phyloP scores from a whole-genome alignment of 92 coral and sea anemone species.

The Phenganax stokvisi region DNA sequence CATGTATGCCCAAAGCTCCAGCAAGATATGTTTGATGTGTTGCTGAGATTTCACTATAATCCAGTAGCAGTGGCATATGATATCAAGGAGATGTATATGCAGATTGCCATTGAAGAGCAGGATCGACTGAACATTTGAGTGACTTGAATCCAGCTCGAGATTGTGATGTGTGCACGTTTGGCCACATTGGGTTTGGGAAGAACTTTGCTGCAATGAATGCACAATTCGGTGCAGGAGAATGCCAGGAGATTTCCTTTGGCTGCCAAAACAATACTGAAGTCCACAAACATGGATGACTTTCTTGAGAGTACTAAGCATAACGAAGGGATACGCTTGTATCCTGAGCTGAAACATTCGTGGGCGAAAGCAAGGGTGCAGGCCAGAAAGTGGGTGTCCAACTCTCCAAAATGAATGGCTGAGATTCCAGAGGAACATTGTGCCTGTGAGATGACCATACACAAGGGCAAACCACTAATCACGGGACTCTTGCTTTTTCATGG shows the following conservation, averaged over 20 bases:
- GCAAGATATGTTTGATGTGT: constrained; percentile 52
- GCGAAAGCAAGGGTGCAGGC: constrained; percentile 47
- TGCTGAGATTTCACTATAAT: constrained; percentile 43
- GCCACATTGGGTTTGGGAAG: constrained; percentile 48
- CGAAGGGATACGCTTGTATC: constrained; percentile 16
- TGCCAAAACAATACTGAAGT: constrained; percentile 53
- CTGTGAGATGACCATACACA: constrained; percentile 42
- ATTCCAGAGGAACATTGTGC: constrained; percentile 54
- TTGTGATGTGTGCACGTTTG: constrained; percentile 45
- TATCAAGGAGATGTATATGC: constrained; percentile 52
- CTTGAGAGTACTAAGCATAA: constrained; percentile 39
- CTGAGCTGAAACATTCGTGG: constrained; percentile 33
- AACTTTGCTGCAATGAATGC: constrained; percentile 53
- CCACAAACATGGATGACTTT: constrained; percentile 55
- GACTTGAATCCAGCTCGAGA: constrained; percentile 29
- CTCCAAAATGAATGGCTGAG: constrained; percentile 38
- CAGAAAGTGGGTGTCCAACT: constrained; percentile 49
- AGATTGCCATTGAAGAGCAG: background rate
- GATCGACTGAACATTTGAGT: constrained; percentile 31
- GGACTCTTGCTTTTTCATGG: constrained; percentile 21
- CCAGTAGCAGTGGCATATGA: constrained; percentile 50
- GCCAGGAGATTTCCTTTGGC: constrained; percentile 49
- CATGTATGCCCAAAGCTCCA: constrained; percentile 54
- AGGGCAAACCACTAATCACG: constrained; percentile 4
- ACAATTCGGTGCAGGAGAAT: constrained; percentile 58